phyloP scores from a whole-genome alignment of 2,888 invertebrate genomes.

The Campoplex nolae region DNA sequence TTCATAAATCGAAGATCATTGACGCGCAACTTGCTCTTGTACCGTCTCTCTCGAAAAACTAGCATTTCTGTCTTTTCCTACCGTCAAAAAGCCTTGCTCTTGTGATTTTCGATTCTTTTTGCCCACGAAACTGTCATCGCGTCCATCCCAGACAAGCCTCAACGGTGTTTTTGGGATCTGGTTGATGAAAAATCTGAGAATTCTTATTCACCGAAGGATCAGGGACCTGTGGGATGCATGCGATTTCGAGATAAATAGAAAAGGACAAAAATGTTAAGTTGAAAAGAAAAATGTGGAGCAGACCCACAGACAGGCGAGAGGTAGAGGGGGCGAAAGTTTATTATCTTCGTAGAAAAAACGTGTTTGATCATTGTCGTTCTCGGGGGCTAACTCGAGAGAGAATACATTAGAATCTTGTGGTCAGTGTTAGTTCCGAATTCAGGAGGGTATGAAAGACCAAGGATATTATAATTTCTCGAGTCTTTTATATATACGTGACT shows the following conservation, averaged over 20 bases:
- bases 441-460: slow-evolving; percentile 35
- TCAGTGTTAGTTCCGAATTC: slow-evolving; percentile 56
- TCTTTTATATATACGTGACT: slow-evolving; percentile 70
- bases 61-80: background rate
- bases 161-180: background rate
- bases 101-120: background rate
- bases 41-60: background rate
- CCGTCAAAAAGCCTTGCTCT: background rate
- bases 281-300: slow-evolving; percentile 35
- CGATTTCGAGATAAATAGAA: slow-evolving; percentile 17
- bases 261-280: slow-evolving; percentile 19
- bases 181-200: slow-evolving; percentile 19
- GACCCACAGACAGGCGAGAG: slow-evolving; percentile 7
- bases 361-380: slow-evolving; percentile 49
- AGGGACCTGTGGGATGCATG: background rate
- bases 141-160: background rate
- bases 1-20: background rate
- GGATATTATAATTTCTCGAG: slow-evolving; percentile 52
- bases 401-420: slow-evolving; percentile 25
- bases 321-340: background rate
- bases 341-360: slow-evolving; percentile 53
- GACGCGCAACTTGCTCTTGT: background rate
- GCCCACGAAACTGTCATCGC: background rate
- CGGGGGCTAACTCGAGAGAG: slow-evolving; percentile 24
- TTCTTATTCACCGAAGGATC: slow-evolving; percentile 22